phyloP scores from a whole-genome alignment of 2,888 invertebrate genomes.

The Meliscaeva auricollis region DNA sequence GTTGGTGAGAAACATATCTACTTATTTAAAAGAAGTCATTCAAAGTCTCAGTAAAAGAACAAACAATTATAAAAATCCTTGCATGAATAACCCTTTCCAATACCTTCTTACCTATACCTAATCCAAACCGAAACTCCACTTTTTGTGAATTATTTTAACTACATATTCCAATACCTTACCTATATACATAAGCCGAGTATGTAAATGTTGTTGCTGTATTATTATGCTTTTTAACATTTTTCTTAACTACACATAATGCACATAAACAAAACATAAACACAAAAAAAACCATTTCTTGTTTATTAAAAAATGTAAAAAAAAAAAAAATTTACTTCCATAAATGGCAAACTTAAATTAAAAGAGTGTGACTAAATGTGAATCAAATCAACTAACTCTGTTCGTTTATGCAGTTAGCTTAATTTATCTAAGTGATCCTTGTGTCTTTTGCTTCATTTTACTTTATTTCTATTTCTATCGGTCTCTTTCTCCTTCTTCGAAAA shows the following conservation, averaged over 20 bases:
- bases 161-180: too few species aligned
- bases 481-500: conserved; percentile 54
- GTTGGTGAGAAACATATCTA: too few species aligned
- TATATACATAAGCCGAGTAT: conserved; percentile 14
- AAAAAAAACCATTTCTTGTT: conserved; percentile 21
- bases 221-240: conserved; percentile 54
- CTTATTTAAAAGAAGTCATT: too few species aligned
- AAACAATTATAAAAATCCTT: not conserved
- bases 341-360: conserved; percentile 65
- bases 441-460: conserved; percentile 61
- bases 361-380: conserved; percentile 70
- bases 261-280: conserved; percentile 6
- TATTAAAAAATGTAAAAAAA: conserved; percentile 7
- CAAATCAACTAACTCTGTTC: conserved; percentile 63
- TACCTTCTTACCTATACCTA: too few species aligned
- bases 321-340: conserved; percentile 46
- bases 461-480: conserved; percentile 45
- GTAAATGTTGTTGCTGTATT: conserved; percentile 62
- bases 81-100: not conserved
- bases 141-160: not conserved
- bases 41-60: too few species aligned
- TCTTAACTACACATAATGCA: conserved; percentile 7
- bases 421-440: conserved; percentile 72
- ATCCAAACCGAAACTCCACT: too few species aligned
- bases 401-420: conserved; percentile 58